Conservation (phyloP, 2,113 vertebrate species). For the Cichladusa arquata region DNA sequence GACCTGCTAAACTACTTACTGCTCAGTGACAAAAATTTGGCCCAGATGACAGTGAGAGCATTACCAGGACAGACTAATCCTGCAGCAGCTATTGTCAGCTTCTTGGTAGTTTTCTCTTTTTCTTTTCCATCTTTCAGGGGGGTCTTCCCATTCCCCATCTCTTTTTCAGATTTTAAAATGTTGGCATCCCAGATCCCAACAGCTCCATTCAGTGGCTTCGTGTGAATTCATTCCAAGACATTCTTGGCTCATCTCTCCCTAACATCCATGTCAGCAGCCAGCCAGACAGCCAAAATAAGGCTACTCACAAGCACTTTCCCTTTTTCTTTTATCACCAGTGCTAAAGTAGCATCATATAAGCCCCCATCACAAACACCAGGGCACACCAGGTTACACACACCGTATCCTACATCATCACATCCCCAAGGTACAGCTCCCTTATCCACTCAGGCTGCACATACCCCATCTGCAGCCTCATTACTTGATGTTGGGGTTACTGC, state of each 20-base stretch:
- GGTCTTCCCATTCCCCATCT: background rate
- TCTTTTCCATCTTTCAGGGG: background rate
- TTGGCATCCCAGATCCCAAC: background rate
- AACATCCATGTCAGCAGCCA: conserved; percentile 43
- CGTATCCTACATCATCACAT: background rate
- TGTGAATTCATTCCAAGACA: conserved; percentile 39
- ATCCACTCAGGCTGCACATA: background rate
- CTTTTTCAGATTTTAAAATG: conserved; percentile 10
- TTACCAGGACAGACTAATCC: background rate
- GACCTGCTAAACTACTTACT: background rate
- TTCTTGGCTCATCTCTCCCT: conserved; percentile 51
- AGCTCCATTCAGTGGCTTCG: conserved; percentile 4
- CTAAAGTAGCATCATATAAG: background rate
- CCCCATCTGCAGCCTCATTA: background rate
- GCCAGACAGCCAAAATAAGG: conserved; percentile 28
- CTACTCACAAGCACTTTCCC: background rate
- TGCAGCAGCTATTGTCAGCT: background rate
- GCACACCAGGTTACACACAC: fast-evolving
- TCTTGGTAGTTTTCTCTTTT: background rate
- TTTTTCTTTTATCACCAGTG: background rate
- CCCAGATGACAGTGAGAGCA: background rate
- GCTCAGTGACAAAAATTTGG: background rate
- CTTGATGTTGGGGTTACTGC: fast-evolving
- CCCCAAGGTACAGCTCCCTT: background rate
- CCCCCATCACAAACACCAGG: background rate